Percentiles rank a stretch among this genome's conserved stretches.
Conservation (phyloP, 2,888 invertebrate species). For the Brachyopa scutellaris region DNA sequence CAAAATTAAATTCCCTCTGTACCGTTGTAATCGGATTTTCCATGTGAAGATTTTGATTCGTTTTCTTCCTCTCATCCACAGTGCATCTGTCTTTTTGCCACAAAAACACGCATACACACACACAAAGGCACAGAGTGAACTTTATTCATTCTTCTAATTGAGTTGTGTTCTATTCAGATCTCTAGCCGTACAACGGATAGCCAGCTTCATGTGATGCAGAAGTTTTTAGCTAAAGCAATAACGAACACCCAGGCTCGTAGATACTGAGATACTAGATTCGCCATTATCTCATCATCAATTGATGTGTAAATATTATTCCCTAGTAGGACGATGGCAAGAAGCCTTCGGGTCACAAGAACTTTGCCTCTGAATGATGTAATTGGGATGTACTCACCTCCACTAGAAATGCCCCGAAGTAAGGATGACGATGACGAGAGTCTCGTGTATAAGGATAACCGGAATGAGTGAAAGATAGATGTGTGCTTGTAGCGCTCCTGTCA, state of each 20-base stretch:
- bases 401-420: slow-evolving; percentile 8
- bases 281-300: slow-evolving; percentile 43
- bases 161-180: slow-evolving; percentile 2
- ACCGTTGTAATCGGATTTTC: slow-evolving; percentile 37
- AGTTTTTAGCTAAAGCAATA: neutral
- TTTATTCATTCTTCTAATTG: slow-evolving; percentile 5
- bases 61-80: neutral
- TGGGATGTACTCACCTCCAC: neutral
- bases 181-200: neutral
- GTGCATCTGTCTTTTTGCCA: neutral
- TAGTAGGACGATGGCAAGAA: slow-evolving; percentile 4
- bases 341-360: slow-evolving; percentile 26
- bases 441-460: slow-evolving; percentile 17
- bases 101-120: no score
- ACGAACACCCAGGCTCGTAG: neutral
- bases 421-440: slow-evolving; percentile 7
- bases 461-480: neutral
- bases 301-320: slow-evolving; percentile 51
- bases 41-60: neutral
- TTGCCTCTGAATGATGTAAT: slow-evolving; percentile 31
- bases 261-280: neutral
- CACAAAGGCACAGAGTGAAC: neutral
- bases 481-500: neutral
- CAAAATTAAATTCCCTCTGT: slow-evolving; percentile 37
- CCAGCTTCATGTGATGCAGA: slow-evolving; percentile 2